Base-by-base conservation (phyloP, 2,888 invertebrate genomes). In the Spicauda simplicius region DNA sequence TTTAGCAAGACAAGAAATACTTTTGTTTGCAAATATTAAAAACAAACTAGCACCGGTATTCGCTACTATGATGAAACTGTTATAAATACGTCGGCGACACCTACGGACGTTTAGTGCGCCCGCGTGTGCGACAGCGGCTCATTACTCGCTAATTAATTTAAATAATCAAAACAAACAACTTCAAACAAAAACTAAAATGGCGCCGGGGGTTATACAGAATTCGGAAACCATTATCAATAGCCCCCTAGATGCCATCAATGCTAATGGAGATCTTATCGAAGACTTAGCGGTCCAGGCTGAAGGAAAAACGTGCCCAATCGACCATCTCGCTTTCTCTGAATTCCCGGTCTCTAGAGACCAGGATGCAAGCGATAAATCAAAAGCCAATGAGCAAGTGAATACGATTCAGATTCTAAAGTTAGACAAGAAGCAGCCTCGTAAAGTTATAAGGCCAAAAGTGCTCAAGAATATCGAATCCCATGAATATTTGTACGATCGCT, bases 401-500 rank as follows among this genome's bases (percentile, higher is more conserved):
- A 53, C 19, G 68, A 69, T 74, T 71, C 71, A 72, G 61, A 73
- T 77, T 25, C 71, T 72, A 57, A 76, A 75, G 68, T 73, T 80
- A 18, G 76, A 79, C 62, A 85, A 82, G 69, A 87, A 84, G 68
- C 77, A 80, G 16, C 74, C 77, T 2, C 80, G 83, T 14, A 87
- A 77, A 75, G 85, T 88, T 41, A 76, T 80, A 19, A 85, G 82
- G 64, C 93, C 93, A 0, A 90, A 87, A 76, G 87, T 91, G 73
- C 72, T 93, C 77, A 91, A 86, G 79, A 91, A 93, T 68, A 69
- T 80, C 20, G 91, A 91, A 70, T 86, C 88, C 0, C 74, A 72
- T 60, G 84, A 88, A 1, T 87, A 85, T 69, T 73, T 92, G 71
- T 93, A 93, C 70, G 93, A 93, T 71, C 86, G 92, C 0, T 79